phyloP scores from a whole-genome alignment of 2,113 vertebrate genomes.

The Hyaena hyaena region DNA sequence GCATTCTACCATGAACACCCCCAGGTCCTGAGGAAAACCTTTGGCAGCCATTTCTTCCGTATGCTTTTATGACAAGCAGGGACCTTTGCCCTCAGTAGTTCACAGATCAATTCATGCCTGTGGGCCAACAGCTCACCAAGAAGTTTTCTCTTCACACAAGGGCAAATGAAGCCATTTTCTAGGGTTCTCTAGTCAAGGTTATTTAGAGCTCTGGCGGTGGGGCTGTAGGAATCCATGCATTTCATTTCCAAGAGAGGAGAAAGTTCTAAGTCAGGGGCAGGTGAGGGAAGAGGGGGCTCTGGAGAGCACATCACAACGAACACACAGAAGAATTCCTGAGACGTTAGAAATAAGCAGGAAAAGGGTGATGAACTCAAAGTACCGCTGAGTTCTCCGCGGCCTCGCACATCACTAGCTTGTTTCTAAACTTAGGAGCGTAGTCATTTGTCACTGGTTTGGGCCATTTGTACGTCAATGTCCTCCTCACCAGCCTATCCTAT shows the following conservation, averaged over 20 bases:
- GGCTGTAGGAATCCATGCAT: accelerated
- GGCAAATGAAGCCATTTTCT: not conserved
- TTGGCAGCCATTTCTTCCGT: accelerated
- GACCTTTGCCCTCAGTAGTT: not conserved
- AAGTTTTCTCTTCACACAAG: not conserved
- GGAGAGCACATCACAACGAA: not conserved
- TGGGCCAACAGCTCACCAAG: not conserved
- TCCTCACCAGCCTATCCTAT: not conserved
- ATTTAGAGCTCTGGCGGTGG: not conserved
- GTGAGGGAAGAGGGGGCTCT: not conserved
- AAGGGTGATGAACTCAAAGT: not conserved
- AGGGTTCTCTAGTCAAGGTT: not conserved
- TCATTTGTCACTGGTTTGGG: not conserved
- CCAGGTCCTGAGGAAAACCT: not conserved
- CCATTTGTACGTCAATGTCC: not conserved
- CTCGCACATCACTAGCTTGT: not conserved
- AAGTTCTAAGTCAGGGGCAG: not conserved
- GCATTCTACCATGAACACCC: not conserved
- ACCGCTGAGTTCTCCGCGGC: not conserved
- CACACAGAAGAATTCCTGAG: not conserved
- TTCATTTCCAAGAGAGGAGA: not conserved
- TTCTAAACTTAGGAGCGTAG: not conserved
- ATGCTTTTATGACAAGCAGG: not conserved
- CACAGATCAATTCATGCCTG: not conserved
- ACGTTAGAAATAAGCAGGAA: not conserved